Evolutionary conservation across 92 coral and sea anemone species (phyloP).

Genomic region (Virgularia gustaviana): DNA sequence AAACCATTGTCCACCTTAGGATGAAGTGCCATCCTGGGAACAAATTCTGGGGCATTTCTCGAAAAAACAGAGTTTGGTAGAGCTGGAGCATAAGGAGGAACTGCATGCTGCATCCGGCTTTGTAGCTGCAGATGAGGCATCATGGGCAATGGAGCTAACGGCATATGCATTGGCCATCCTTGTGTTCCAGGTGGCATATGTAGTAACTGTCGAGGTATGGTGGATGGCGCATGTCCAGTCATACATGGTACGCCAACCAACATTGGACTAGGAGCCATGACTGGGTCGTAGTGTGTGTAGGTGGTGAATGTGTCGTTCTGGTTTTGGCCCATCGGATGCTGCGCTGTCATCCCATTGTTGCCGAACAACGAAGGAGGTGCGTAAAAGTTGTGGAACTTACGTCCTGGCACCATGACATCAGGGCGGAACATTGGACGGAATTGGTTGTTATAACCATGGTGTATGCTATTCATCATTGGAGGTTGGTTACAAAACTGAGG

Average conservation of each 20-base stretch:
- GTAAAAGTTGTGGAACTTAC: constrained; percentile 5
- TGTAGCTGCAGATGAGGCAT: constrained; percentile 1
- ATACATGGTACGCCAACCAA: constrained; percentile 18
- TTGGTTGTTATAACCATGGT: constrained; percentile 12
- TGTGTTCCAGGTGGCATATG: constrained; percentile 13
- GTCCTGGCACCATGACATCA: constrained; percentile 6
- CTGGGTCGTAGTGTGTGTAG: constrained; percentile 25
- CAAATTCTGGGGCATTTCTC: constrained; percentile 19
- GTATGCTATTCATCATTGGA: constrained; percentile 19
- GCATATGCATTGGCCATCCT: background rate
- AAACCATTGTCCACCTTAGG: constrained; percentile 14
- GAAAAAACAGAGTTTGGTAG: constrained; percentile 18
- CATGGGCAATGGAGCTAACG: constrained; percentile 11
- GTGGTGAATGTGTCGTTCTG: constrained; percentile 30
- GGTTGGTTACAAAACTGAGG: constrained; percentile 12
- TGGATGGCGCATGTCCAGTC: constrained; percentile 10
- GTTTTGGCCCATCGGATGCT: constrained; percentile 17
- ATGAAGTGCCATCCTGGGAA: constrained; percentile 6
- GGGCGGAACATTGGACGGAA: constrained; percentile 20
- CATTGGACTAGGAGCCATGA: constrained; percentile 14
- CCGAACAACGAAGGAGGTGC: background rate
- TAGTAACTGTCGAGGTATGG: constrained; percentile 19
- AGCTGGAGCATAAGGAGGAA: constrained; percentile 26
- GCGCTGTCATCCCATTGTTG: background rate
- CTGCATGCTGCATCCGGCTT: constrained; percentile 16